These are phyloP conservation scores for Rhagoletis pomonella DNA, from an alignment of 1,140 invertebrate genomes.

Conservation along the genomic window DNA sequence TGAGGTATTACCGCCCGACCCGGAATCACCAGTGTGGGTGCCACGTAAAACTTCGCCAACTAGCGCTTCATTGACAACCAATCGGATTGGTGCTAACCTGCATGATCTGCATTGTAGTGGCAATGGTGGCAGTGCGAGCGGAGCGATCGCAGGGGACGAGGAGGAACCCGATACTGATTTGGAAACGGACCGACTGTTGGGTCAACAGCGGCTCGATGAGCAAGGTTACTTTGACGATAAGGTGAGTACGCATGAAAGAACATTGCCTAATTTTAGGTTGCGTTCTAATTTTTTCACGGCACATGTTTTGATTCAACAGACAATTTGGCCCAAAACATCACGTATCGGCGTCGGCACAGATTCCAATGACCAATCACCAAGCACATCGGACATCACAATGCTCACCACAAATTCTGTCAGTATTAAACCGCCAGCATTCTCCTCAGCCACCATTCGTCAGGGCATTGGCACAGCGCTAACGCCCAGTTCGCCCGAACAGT, in stretches of 20 bases:
- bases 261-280: too few species aligned
- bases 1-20: conserved; percentile 67
- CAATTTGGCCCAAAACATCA: conserved; percentile 58
- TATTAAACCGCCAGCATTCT: conserved; percentile 66
- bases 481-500: conserved; percentile 69
- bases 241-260: conserved; percentile 60
- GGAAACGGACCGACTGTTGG: conserved; percentile 91
- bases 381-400: conserved; percentile 58
- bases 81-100: background rate
- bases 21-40: conserved; percentile 72
- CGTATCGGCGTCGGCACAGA: conserved; percentile 65
- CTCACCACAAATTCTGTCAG: conserved; percentile 55
- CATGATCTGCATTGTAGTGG: conserved; percentile 56
- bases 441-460: conserved; percentile 70
- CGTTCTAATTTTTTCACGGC: background rate
- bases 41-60: conserved; percentile 62
- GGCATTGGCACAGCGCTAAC: conserved; percentile 70
- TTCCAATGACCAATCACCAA: conserved; percentile 60
- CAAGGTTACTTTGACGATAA: conserved; percentile 93
- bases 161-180: conserved; percentile 91
- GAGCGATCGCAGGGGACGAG: conserved; percentile 62
- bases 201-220: conserved; percentile 90
- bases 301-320: background rate
- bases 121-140: conserved; percentile 78
- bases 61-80: background rate